Conservation (phyloP, 2,113 vertebrate species). For the Gadus chalcogrammus region DNA sequence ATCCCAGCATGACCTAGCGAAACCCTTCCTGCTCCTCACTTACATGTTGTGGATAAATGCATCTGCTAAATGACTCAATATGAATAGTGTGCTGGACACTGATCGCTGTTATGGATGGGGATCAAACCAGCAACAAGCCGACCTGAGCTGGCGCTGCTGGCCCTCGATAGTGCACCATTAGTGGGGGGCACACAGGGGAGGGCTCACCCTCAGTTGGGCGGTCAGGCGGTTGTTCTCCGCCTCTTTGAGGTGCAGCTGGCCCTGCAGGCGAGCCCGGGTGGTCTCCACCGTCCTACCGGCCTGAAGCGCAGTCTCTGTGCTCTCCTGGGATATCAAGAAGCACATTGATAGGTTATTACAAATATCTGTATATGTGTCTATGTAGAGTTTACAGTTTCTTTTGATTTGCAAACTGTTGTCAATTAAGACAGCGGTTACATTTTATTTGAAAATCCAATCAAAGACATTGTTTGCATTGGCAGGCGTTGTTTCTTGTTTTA, state of each 20-base stretch:
- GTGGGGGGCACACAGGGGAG: not conserved
- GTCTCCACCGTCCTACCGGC: constrained; percentile 72
- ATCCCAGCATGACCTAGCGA: too few relatives aligned
- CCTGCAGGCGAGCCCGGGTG: constrained; percentile 75
- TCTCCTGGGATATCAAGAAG: constrained; percentile 65
- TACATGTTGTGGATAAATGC: too few relatives aligned
- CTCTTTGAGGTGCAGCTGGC: constrained; percentile 82
- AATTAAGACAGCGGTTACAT: too few relatives aligned
- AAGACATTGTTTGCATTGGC: too few relatives aligned
- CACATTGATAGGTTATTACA: too few relatives aligned
- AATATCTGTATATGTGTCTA: too few relatives aligned
- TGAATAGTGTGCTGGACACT: not conserved
- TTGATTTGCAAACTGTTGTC: too few relatives aligned
- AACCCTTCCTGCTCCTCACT: too few relatives aligned
- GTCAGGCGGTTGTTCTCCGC: constrained; percentile 78
- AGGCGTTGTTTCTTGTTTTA: too few relatives aligned
- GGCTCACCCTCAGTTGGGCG: constrained; percentile 76
- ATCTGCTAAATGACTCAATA: too few relatives aligned
- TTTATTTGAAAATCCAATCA: too few relatives aligned
- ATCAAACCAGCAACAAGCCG: too few relatives aligned
- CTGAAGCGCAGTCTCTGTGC: constrained; percentile 60
- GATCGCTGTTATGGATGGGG: not conserved
- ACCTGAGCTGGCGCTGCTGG: not conserved
- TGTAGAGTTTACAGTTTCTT: not conserved
- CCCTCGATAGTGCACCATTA: not conserved